Conservation (phyloP, 2,888 invertebrate species). For the Antheraea assamensis region DNA sequence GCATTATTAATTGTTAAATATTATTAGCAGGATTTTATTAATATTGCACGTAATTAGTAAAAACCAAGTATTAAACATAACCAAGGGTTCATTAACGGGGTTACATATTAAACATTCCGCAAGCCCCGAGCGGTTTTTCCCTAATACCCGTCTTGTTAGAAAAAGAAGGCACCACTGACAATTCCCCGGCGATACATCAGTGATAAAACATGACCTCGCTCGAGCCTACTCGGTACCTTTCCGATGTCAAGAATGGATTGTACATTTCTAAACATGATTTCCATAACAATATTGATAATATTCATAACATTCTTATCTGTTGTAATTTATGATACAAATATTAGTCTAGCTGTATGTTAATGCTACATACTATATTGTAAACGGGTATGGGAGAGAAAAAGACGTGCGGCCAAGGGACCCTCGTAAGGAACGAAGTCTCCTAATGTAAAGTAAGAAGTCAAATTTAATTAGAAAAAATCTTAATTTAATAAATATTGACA, state of each 20-base stretch:
- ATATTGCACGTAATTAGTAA: neutral
- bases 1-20: neutral
- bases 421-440: too few relatives aligned
- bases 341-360: neutral
- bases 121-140: slow-evolving; percentile 36
- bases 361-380: neutral
- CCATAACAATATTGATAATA: slow-evolving; percentile 23
- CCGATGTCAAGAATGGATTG: slow-evolving; percentile 12
- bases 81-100: slow-evolving; percentile 49
- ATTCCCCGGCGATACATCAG: slow-evolving; percentile 12
- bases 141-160: slow-evolving; percentile 24
- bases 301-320: slow-evolving; percentile 19
- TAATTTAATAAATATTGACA: too few relatives aligned
- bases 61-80: slow-evolving; percentile 29
- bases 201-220: slow-evolving; percentile 50
- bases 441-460: too few relatives aligned
- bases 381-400: neutral
- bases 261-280: slow-evolving; percentile 18
- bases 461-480: too few relatives aligned
- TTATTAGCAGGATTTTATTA: neutral
- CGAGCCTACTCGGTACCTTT: neutral
- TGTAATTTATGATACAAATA: slow-evolving; percentile 18
- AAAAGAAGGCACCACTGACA: slow-evolving; percentile 17
- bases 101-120: slow-evolving; percentile 62
- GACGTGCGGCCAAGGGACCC: too few relatives aligned